These are phyloP conservation scores for Brotula barbata DNA, from an alignment of 2,797 vertebrate species.

Conservation along the genomic window DNA sequence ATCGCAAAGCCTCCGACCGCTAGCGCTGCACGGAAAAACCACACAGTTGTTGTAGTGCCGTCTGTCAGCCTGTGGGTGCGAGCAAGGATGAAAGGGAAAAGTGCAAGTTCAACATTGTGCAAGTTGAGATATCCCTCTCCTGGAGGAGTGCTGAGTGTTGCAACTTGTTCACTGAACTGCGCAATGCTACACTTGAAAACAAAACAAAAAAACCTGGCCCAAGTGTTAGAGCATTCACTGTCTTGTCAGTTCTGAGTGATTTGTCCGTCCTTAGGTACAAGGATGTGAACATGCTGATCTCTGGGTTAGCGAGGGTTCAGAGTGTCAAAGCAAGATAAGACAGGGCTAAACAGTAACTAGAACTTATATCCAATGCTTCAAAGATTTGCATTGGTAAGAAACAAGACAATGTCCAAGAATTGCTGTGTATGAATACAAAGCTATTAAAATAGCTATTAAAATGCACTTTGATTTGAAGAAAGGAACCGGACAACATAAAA, in stretches of 20 bases:
- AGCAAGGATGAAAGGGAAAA: constrained; percentile 12
- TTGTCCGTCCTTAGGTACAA: constrained; percentile 5
- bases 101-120: constrained; percentile 17
- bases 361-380: not conserved
- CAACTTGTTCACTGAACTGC: constrained; percentile 12
- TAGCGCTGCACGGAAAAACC: too few species aligned
- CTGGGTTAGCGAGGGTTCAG: not conserved
- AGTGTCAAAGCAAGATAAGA: not conserved
- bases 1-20: too few species aligned
- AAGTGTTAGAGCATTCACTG: constrained; percentile 23
- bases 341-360: not conserved
- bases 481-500: not conserved
- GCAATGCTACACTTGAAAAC: not conserved
- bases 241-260: constrained; percentile 11
- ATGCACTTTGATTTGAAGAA: constrained; percentile 21
- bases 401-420: not conserved
- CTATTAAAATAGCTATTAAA: not conserved
- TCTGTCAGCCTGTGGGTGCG: not conserved
- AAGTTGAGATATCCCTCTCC: constrained; percentile 4
- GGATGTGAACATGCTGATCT: not conserved
- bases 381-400: not conserved
- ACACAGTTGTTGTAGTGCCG: not conserved
- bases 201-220: not conserved
- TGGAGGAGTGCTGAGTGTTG: constrained; percentile 37
- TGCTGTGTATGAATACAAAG: not conserved